A percentile compares a stretch with the other conserved stretches of the same genome.
Evolutionary conservation across 2,797 vertebrate species (phyloP).

Genomic region (Crenichthys baileyi): DNA sequence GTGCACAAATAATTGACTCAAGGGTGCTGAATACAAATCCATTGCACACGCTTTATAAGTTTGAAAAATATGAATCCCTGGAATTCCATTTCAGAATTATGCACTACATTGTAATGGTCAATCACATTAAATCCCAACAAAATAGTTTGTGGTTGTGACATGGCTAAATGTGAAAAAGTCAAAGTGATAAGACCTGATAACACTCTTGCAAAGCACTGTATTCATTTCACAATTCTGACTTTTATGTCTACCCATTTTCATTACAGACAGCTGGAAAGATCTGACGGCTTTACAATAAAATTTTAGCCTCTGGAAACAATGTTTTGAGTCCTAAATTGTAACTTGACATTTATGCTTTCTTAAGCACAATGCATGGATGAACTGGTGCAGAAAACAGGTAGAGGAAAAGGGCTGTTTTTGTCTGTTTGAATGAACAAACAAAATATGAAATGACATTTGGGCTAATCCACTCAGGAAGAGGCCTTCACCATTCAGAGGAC

Average conservation of each 20-base stretch:
- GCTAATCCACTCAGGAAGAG: conserved; percentile 11
- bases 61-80: background rate
- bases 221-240: conserved; percentile 19
- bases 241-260: conserved; percentile 44
- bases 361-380: background rate
- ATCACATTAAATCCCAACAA: background rate
- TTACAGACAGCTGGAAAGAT: conserved; percentile 20
- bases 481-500: conserved; percentile 16
- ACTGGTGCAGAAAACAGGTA: background rate
- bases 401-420: conserved; percentile 12
- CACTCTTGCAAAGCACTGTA: background rate
- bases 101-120: background rate
- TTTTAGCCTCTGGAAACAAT: background rate
- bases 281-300: background rate
- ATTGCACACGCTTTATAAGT: background rate
- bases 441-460: conserved; percentile 20
- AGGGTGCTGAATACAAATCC: too few relatives aligned
- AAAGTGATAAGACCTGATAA: too few relatives aligned
- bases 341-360: background rate
- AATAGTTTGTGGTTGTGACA: background rate
- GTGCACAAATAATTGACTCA: background rate
- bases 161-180: background rate
- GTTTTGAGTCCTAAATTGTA: background rate
- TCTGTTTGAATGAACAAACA: conserved; percentile 31
- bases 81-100: background rate